Base-by-base conservation (phyloP, 2,113 vertebrate species). In the Bambusicola thoracicus region DNA sequence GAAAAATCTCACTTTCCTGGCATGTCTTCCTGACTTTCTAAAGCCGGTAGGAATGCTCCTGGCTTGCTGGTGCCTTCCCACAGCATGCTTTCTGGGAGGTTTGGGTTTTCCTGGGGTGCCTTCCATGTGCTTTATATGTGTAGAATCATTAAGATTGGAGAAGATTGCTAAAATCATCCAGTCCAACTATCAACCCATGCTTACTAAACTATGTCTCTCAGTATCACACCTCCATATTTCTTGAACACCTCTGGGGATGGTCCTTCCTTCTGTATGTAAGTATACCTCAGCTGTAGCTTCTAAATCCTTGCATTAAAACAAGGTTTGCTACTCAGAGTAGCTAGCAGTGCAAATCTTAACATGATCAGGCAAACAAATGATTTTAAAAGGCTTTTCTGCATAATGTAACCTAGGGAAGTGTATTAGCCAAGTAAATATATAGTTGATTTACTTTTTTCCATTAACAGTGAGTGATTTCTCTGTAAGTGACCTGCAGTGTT, bases 301-400 rank as follows among this genome's bases (percentile, higher is more conserved):
- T 85, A 96, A 68, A 5, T 12, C 46, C 16, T 91, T 74, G 18
- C 18, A 38, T 85, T 92, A 77, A 87, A 96, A 61, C 44, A 74
- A 56, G 7, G 19, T 62, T 44, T 84, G 12, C 48, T 79, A 49
- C 38, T 62, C 41, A 19, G 30, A 55, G 41, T 40, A 74, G 51
- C 61, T 81, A 89, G 70, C 48, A 80, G 69, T 78, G 85, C 48
- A 83, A 24, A 55, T 86, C 49, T 55, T 84, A 84, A 75, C 65
- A 77, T 62, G 34, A 90, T 74, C 68, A 89, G 78, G 91, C 75
- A 91, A 91, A 94, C 34, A 95, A 93, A 94, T 74, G 13, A 77
- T 89, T 92, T 96, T 92, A 56, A 87, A 95, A 91, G 94, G 83
- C 79, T 96, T 75, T 84, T 29, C 34, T 85, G n/a, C 70, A 81